Evolutionary conservation across 2,888 invertebrate genomes (phyloP).

Genomic region (Drosophila buzzatii): DNA sequence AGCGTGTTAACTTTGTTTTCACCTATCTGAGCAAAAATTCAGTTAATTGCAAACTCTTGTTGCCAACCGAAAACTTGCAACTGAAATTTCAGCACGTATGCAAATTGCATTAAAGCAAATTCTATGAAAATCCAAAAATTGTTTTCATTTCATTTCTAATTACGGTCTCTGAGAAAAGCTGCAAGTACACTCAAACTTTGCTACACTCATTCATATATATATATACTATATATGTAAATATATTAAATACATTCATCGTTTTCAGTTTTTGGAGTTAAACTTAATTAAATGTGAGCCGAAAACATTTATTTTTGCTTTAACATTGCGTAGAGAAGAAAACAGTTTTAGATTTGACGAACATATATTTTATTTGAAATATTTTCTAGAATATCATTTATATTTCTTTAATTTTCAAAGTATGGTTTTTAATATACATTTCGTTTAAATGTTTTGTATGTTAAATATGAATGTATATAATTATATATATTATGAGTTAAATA

Average conservation of each 20-base stretch:
- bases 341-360: too few relatives aligned
- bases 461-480: too few relatives aligned
- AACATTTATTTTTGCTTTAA: neutral
- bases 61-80: constrained; percentile 6
- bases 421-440: too few relatives aligned
- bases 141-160: neutral
- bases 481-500: too few relatives aligned
- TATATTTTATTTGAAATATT: too few relatives aligned
- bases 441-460: too few relatives aligned
- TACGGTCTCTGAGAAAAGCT: neutral
- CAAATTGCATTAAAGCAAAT: constrained; percentile 4
- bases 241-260: neutral
- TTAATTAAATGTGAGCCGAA: neutral
- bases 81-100: neutral
- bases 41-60: constrained; percentile 18
- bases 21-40: constrained; percentile 11
- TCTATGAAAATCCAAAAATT: neutral
- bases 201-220: neutral
- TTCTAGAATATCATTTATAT: too few relatives aligned
- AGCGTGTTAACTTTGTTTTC: constrained; percentile 33
- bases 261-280: neutral
- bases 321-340: too few relatives aligned
- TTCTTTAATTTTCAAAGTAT: too few relatives aligned
- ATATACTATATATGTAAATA: too few relatives aligned
- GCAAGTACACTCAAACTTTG: neutral